A percentile compares a stretch with the other conserved stretches of the same genome.
Evolutionary conservation across 1,140 invertebrate species (phyloP).

Genomic region (Colletes latitarsis): DNA sequence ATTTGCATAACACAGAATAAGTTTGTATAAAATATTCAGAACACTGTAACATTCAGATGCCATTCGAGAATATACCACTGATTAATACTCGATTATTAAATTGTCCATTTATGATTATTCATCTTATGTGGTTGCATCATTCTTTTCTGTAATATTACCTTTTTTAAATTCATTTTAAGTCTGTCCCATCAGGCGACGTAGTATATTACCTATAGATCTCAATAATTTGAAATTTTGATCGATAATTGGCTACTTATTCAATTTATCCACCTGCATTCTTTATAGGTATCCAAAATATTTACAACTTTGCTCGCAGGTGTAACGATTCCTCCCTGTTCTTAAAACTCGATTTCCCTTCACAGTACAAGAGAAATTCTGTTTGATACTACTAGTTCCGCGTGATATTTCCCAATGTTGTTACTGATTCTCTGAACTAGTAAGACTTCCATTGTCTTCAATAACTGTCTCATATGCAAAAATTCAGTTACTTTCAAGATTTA

Average conservation of each 20-base stretch:
- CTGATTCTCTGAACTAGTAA: constrained; percentile 43
- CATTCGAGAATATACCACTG: constrained; percentile 56
- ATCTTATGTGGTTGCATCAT: constrained; percentile 35
- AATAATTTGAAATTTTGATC: constrained; percentile 62
- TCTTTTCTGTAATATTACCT: constrained; percentile 31
- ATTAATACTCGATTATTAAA: constrained; percentile 64
- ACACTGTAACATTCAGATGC: constrained; percentile 63
- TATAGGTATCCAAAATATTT: constrained; percentile 68
- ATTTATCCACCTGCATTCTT: constrained; percentile 60
- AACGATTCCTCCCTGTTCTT: constrained; percentile 37
- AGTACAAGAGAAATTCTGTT: constrained; percentile 28
- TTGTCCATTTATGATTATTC: constrained; percentile 57
- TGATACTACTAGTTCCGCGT: constrained; percentile 26
- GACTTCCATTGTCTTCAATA: constrained; percentile 31
- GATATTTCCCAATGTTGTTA: constrained; percentile 9
- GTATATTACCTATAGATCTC: constrained; percentile 36
- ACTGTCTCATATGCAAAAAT: constrained; percentile 39
- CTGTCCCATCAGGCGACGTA: constrained; percentile 29
- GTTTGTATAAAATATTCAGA: constrained; percentile 68
- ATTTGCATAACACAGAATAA: constrained; percentile 52
- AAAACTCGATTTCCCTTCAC: constrained; percentile 51
- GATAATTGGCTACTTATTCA: constrained; percentile 60
- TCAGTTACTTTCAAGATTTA: constrained; percentile 77
- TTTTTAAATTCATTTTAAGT: constrained; percentile 41
- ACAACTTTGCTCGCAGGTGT: constrained; percentile 60